Evolutionary conservation across 2,797 vertebrate species (phyloP).

Genomic region (Tinamus major): DNA sequence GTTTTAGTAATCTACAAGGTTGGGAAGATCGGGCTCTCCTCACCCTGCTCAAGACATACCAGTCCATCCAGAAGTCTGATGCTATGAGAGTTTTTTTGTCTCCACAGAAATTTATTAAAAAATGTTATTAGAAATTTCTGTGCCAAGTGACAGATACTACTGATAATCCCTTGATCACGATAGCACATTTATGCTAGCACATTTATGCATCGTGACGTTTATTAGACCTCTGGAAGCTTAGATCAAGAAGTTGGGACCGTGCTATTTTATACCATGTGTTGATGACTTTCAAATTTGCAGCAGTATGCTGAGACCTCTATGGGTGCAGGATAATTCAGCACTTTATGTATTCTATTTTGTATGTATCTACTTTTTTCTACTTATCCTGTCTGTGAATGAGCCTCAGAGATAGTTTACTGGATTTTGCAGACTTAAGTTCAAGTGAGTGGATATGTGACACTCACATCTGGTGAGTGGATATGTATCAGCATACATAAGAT

Average conservation of each 20-base stretch:
- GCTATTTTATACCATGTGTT: background rate
- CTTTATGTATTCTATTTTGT: background rate
- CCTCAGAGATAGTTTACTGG: background rate
- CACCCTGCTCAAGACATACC: rapidly evolving
- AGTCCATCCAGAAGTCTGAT: background rate
- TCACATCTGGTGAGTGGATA: background rate
- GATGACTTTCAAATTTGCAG: background rate
- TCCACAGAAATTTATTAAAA: background rate
- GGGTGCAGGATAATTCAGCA: background rate
- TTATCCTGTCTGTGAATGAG: background rate
- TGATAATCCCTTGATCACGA: background rate
- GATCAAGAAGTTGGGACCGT: background rate
- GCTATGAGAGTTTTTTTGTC: background rate
- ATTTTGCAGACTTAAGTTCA: background rate
- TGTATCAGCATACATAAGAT: background rate
- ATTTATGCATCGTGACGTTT: background rate
- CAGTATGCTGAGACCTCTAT: background rate
- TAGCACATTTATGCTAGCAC: background rate
- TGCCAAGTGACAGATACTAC: background rate
- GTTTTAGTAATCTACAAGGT: background rate
- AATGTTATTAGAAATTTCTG: too few species aligned
- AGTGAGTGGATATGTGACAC: background rate
- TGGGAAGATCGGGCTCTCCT: background rate
- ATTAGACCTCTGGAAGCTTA: background rate
- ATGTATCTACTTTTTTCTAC: background rate